These are phyloP conservation scores for Melanostigma gelatinosum DNA, from an alignment of 2,113 vertebrate genomes.

Conservation along the genomic window DNA sequence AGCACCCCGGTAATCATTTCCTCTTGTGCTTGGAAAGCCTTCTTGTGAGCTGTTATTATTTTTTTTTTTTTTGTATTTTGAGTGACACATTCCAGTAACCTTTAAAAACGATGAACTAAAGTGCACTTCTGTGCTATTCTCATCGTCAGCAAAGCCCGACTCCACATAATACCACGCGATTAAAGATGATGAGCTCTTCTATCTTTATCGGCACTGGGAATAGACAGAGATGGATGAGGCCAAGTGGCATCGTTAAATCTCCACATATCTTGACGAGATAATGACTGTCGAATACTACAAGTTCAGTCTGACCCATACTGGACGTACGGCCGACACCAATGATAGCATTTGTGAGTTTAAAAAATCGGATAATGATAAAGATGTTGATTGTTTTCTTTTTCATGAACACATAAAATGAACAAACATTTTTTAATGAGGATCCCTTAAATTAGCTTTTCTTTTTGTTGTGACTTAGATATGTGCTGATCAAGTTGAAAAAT, in stretches of 20 bases:
- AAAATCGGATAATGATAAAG: background rate
- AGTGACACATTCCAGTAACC: constrained; percentile 32
- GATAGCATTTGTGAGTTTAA: background rate
- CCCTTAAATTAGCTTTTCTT: background rate
- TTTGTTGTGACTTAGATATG: background rate
- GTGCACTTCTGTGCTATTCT: constrained; percentile 49
- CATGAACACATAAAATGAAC: background rate
- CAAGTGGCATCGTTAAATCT: constrained; percentile 8
- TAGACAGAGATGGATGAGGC: constrained; percentile 19
- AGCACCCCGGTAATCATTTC: constrained; percentile 44
- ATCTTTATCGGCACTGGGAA: constrained; percentile 27
- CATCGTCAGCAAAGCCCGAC: constrained; percentile 23
- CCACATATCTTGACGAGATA: background rate
- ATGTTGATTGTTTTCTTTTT: background rate
- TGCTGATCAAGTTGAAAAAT: background rate
- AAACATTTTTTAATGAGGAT: background rate
- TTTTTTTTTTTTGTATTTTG: background rate
- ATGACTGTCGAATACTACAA: background rate
- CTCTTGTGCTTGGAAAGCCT: constrained; percentile 13
- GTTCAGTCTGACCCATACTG: background rate
- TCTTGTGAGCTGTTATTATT: constrained; percentile 1
- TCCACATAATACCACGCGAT: constrained; percentile 36
- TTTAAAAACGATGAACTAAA: constrained; percentile 53
- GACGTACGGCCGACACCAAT: background rate
- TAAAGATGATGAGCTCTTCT: constrained; percentile 48